phyloP scores from a whole-genome alignment of 2,797 vertebrate genomes.

The Falco rusticolus region DNA sequence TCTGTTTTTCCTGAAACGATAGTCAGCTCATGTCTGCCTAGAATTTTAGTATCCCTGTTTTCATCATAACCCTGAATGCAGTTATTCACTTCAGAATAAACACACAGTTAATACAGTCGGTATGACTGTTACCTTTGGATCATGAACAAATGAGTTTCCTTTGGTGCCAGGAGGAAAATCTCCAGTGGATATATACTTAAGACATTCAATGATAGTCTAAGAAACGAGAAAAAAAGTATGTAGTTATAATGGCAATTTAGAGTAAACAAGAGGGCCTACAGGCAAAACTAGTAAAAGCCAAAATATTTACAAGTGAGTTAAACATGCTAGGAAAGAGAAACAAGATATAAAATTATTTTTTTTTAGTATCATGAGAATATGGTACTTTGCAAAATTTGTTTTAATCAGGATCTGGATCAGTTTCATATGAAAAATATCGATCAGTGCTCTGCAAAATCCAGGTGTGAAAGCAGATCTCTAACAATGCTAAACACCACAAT shows the following conservation, averaged over 20 bases:
- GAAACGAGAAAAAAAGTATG: conserved; percentile 34
- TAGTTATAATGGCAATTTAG: not conserved
- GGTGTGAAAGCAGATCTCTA: not conserved
- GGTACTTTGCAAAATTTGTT: not conserved
- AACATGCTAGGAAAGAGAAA: not conserved
- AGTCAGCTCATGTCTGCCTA: not conserved
- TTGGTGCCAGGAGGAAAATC: conserved; percentile 97
- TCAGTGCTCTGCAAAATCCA: not conserved
- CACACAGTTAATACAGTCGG: not conserved
- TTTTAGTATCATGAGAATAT: not conserved
- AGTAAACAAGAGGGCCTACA: not conserved
- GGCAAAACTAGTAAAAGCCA: not conserved
- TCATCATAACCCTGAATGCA: not conserved
- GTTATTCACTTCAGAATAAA: not conserved
- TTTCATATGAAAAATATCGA: not conserved
- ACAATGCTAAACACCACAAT: not conserved
- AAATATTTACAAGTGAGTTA: not conserved
- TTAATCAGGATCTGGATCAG: not conserved
- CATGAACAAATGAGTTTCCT: conserved; percentile 95
- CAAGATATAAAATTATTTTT: not conserved
- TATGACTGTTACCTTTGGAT: conserved; percentile 89
- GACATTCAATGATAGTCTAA: conserved; percentile 97
- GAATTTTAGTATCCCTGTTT: not conserved
- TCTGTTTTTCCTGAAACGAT: not conserved
- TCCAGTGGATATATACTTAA: conserved; percentile 92